Evolutionary conservation across 2,888 invertebrate species (phyloP).

Genomic region (Sinhomidia bicolor): DNA sequence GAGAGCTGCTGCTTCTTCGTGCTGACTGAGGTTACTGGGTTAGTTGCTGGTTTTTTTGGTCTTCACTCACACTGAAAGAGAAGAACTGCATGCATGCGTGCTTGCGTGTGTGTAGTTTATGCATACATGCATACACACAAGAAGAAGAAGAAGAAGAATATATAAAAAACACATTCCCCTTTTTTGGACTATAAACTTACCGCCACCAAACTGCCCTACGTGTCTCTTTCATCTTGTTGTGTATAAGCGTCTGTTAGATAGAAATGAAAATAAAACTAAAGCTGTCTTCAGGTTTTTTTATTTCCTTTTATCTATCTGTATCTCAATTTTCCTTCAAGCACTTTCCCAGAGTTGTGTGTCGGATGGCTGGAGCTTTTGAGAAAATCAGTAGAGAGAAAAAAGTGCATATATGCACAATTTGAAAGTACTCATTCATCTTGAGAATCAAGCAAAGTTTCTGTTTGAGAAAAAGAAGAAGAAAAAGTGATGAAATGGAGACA

Average conservation of each 20-base stretch:
- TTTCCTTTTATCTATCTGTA: background rate
- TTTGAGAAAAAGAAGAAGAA: background rate
- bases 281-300: background rate
- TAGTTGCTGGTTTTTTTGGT: conserved; percentile 40
- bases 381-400: no score
- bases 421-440: background rate
- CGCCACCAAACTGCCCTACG: no score
- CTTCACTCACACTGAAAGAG: background rate
- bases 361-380: background rate
- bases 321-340: no score
- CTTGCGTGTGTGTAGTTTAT: conserved; percentile 37
- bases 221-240: no score
- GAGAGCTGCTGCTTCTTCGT: conserved; percentile 35
- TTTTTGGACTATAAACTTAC: no score
- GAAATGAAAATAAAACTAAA: no score
- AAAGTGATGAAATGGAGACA: background rate
- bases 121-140: conserved; percentile 11
- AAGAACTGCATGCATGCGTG: conserved; percentile 46
- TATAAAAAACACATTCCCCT: no score
- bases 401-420: conserved; percentile 19
- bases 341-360: background rate
- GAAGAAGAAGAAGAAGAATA: no score
- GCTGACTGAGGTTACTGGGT: conserved; percentile 50
- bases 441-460: background rate
- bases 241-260: no score